phyloP scores from a whole-genome alignment of 2,797 vertebrate species.

The Falco concolor region DNA sequence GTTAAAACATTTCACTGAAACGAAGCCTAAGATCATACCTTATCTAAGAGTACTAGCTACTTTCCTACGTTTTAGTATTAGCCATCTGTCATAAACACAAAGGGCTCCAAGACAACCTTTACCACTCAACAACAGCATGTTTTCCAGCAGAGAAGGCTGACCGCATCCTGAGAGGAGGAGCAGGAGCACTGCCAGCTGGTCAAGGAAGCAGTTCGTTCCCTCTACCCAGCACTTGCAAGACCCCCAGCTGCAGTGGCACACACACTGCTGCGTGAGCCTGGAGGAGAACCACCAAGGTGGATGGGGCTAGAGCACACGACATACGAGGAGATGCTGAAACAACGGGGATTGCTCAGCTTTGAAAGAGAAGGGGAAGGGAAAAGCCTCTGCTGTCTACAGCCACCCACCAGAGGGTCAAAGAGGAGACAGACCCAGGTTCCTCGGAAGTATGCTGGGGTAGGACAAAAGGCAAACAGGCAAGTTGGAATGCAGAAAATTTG shows the following conservation, averaged over 20 bases:
- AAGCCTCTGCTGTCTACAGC: not conserved
- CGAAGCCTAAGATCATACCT: not conserved
- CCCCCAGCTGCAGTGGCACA: not conserved
- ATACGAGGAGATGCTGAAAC: not conserved
- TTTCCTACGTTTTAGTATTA: not conserved
- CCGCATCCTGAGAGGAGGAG: not conserved
- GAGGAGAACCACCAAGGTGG: not conserved
- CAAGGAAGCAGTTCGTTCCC: not conserved
- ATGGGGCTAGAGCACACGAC: not conserved
- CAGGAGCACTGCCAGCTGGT: not conserved
- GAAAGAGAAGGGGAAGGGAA: not conserved
- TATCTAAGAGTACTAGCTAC: not conserved
- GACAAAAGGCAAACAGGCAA: not conserved
- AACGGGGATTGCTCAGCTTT: not conserved
- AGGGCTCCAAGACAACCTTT: not conserved
- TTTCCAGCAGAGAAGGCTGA: not conserved
- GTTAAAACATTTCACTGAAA: not conserved
- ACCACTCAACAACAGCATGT: not conserved
- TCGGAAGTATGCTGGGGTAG: not conserved
- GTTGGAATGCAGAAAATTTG: not conserved
- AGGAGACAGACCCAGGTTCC: not conserved
- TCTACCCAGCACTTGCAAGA: not conserved
- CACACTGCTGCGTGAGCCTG: not conserved
- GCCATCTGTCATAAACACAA: not conserved
- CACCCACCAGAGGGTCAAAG: fast-evolving